These are phyloP conservation scores for Lysiphlebus fabarum DNA, from an alignment of 1,140 invertebrate species.

Conservation along the genomic window DNA sequence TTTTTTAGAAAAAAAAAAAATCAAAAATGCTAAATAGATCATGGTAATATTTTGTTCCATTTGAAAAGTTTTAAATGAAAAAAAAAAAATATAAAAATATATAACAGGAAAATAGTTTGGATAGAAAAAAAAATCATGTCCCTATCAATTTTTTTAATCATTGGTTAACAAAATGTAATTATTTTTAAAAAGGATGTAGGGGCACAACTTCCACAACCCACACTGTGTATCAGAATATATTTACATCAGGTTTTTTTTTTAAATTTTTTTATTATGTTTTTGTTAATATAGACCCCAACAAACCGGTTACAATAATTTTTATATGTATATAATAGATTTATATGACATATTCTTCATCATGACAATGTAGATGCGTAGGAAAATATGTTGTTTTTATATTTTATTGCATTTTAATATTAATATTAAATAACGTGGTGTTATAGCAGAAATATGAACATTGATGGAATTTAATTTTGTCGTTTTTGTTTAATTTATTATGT, in stretches of 20 bases:
- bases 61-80: too few species aligned
- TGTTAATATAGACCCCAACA: neutral
- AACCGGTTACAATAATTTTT: neutral
- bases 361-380: constrained; percentile 7
- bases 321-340: neutral
- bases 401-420: too few species aligned
- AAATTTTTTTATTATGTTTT: constrained; percentile 7
- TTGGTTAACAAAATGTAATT: constrained; percentile 48
- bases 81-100: neutral
- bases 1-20: too few species aligned
- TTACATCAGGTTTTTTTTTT: too few species aligned
- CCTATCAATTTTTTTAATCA: constrained; percentile 13
- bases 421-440: too few species aligned
- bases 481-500: too few species aligned
- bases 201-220: constrained; percentile 34
- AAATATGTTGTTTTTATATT: neutral
- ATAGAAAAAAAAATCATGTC: constrained; percentile 13
- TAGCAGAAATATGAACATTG: too few species aligned
- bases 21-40: too few species aligned
- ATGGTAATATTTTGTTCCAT: too few species aligned
- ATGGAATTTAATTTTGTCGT: too few species aligned
- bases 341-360: too few species aligned
- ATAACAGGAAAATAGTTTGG: neutral
- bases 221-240: constrained; percentile 25
- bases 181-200: constrained; percentile 58